Base-by-base conservation (phyloP, 92 coral and sea anemone genomes). In the Epizoanthus fatuus region DNA sequence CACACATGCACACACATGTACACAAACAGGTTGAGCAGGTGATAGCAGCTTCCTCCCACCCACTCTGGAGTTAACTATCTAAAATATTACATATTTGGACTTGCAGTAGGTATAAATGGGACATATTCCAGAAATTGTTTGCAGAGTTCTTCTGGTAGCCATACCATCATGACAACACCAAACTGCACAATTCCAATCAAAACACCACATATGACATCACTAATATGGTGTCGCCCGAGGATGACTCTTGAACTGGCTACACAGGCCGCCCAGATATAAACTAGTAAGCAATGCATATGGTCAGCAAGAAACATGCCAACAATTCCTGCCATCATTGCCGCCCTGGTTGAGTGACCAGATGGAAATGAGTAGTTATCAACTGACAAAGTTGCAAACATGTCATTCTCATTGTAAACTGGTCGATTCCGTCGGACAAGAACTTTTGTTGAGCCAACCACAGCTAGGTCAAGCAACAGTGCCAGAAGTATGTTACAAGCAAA, bases 381-480 rank as follows among this genome's bases (percentile, higher is more conserved):
- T 0, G 99, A 97, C 11, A 97, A 93, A 19, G 99, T 97, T 1
- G 91, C 98, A 84, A 97, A 93, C 99, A 97, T 97, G 63, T 97
- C 99, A 39, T 85, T 85, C 16, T 84, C 92, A 63, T 97, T 97
- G 57, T 97, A 89, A 5, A 70, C 68, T 25, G 99, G 99, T 69
- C 99, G 80, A 53, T 81, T 71, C 19, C 99, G 93, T 51, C 90
- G 79, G 65, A 97, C 88, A 20, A 84, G 38, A 19, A 92, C 77
- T 81, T 97, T 97, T 13, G 87, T 67, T 3, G 86, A 45, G 40
- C 97, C 97, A 17, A 97, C 99, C 15, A 97, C 72, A 63, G 74
- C 88, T 19, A 97, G 92, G 84, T 97, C 99, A 3, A 97, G 57
- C n/a, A 95, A 51, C 72, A 97, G 56, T 1, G 93, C 97, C 25